Conservation (phyloP, 1,140 invertebrate species). For the Drosophila varians region DNA sequence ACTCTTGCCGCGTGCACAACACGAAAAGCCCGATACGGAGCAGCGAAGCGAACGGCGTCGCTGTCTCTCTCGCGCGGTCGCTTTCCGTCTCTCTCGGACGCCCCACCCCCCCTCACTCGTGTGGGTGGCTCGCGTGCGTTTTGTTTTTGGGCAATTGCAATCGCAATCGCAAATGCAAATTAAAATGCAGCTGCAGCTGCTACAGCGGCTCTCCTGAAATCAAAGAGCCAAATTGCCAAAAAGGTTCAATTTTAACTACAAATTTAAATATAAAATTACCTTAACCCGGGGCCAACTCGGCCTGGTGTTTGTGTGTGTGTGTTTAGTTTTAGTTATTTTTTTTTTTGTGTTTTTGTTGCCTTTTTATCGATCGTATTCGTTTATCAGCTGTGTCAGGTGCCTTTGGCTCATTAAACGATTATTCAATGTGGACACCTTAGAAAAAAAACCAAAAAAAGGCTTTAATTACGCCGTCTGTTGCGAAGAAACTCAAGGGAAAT, state of each 20-base stretch:
- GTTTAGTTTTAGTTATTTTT: not conserved
- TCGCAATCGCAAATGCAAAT: too few relatives aligned
- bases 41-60: slow-evolving; percentile 47
- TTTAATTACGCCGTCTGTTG: slow-evolving; percentile 50
- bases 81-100: not conserved
- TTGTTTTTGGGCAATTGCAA: slow-evolving; percentile 35
- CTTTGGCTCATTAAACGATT: slow-evolving; percentile 63
- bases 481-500: slow-evolving; percentile 34
- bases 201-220: slow-evolving; percentile 12
- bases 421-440: slow-evolving; percentile 53
- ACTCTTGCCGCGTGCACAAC: slow-evolving; percentile 79
- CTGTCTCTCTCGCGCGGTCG: slow-evolving; percentile 13
- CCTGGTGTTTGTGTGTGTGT: slow-evolving; percentile 3
- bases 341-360: slow-evolving; percentile 13
- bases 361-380: slow-evolving; percentile 35
- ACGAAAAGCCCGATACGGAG: slow-evolving; percentile 44
- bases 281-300: not conserved
- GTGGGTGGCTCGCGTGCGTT: slow-evolving; percentile 37
- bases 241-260: slow-evolving; percentile 12
- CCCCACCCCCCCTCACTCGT: not conserved
- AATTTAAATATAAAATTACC: slow-evolving; percentile 23
- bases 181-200: slow-evolving; percentile 26
- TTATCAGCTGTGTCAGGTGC: slow-evolving; percentile 51
- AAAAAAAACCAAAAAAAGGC: slow-evolving; percentile 25
- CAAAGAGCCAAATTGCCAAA: slow-evolving; percentile 10